Evolutionary conservation across 2,797 vertebrate species (phyloP).

Genomic region (Thaleichthys pacificus): DNA sequence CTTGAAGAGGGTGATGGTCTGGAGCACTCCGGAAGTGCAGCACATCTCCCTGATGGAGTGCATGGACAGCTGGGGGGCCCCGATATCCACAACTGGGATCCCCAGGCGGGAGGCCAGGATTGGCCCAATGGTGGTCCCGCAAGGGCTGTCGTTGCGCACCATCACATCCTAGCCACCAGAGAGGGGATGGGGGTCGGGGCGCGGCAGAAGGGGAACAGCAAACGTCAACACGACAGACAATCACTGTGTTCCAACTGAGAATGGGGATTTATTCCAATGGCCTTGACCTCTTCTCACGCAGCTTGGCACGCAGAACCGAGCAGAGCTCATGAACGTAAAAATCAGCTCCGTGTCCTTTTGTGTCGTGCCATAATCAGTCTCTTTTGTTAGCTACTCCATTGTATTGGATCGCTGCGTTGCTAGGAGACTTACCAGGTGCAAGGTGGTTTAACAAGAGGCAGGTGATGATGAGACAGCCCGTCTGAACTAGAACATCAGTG

Average conservation of each 20-base stretch:
- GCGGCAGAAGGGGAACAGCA: too few relatives aligned
- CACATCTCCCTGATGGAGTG: slow-evolving; percentile 98
- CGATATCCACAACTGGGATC: slow-evolving; percentile 88
- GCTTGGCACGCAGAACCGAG: too few relatives aligned
- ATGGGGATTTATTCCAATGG: too few relatives aligned
- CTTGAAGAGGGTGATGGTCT: slow-evolving; percentile 91
- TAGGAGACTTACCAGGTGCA: slow-evolving; percentile 23
- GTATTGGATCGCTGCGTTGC: slow-evolving; percentile 25
- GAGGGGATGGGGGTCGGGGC: not conserved
- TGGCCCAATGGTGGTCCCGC: slow-evolving; percentile 92
- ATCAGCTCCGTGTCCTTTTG: too few relatives aligned
- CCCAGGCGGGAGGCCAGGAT: slow-evolving; percentile 91
- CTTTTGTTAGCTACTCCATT: too few relatives aligned
- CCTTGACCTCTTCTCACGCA: too few relatives aligned
- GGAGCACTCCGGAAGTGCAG: slow-evolving; percentile 90
- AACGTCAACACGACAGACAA: not conserved
- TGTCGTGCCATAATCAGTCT: too few relatives aligned
- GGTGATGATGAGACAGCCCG: not conserved
- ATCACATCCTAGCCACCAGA: slow-evolving; percentile 83
- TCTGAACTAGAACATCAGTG: too few relatives aligned
- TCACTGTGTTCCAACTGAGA: too few relatives aligned
- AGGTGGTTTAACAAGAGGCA: slow-evolving; percentile 9
- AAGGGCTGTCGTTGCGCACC: slow-evolving; percentile 93
- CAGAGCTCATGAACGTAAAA: too few relatives aligned
- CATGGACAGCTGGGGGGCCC: slow-evolving; percentile 93